A percentile compares a stretch with the other conserved stretches of the same genome.
Evolutionary conservation across 1,140 invertebrate genomes (phyloP).

Genomic region (Zaprionus camerounensis): DNA sequence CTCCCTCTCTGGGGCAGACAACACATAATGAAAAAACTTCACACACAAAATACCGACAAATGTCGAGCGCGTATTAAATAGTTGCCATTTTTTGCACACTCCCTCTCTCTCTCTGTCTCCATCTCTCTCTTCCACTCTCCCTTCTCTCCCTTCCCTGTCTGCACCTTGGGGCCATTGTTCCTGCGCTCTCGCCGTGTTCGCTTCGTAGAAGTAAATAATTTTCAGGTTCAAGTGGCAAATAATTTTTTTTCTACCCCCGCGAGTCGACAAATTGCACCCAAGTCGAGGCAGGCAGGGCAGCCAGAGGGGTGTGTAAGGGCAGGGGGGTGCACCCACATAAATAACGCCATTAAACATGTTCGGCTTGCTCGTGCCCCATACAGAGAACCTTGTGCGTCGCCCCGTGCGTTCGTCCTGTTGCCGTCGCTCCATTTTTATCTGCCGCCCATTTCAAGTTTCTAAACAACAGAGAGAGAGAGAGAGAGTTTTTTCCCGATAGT

Average conservation of each 20-base stretch:
- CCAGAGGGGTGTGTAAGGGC: background rate
- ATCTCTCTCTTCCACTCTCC: background rate
- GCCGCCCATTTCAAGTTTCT: constrained; percentile 72
- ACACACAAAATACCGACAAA: constrained; percentile 63
- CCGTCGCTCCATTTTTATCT: constrained; percentile 62
- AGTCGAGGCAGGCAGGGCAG: constrained; percentile 1
- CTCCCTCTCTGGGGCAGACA: constrained; percentile 33
- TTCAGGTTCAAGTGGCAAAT: constrained; percentile 79
- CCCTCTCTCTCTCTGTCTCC: background rate
- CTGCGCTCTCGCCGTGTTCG: constrained; percentile 34
- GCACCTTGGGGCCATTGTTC: constrained; percentile 34
- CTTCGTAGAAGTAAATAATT: constrained; percentile 75
- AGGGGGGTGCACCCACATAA: constrained; percentile 59
- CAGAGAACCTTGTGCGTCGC: background rate
- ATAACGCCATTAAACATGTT: constrained; percentile 82
- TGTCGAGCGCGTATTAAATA: constrained; percentile 77
- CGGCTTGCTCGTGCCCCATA: constrained; percentile 30
- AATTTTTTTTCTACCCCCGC: constrained; percentile 52
- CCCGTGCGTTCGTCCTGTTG: background rate
- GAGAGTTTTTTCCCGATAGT: background rate
- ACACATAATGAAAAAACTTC: constrained; percentile 77
- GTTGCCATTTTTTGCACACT: constrained; percentile 67
- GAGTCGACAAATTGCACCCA: constrained; percentile 68
- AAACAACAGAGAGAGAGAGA: constrained; percentile 52
- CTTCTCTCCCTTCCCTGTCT: constrained; percentile 7